Evolutionary conservation across 2,797 vertebrate species (phyloP).

Genomic region (Anguilla obscura): DNA sequence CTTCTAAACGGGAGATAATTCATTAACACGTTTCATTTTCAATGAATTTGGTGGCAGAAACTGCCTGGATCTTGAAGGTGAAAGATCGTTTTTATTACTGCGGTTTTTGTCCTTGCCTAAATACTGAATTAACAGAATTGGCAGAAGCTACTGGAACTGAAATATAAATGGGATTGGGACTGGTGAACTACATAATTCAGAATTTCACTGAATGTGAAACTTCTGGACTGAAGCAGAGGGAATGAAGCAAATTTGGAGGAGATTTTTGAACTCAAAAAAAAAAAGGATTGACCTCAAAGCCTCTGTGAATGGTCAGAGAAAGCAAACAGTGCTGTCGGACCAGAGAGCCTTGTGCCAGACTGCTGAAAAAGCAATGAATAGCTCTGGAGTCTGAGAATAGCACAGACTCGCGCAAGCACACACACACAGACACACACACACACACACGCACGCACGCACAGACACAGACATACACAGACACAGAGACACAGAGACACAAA

Average conservation of each 20-base stretch:
- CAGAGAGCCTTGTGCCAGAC: neutral
- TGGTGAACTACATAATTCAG: neutral
- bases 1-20: neutral
- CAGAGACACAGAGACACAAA: neutral
- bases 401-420: neutral
- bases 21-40: neutral
- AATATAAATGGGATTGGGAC: neutral
- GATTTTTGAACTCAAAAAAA: conserved; percentile 8
- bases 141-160: conserved; percentile 2
- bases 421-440: neutral
- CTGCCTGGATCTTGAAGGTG: neutral
- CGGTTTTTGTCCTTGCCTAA: neutral
- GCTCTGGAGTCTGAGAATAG: conserved; percentile 6
- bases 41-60: neutral
- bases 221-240: neutral
- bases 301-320: neutral
- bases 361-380: conserved; percentile 1
- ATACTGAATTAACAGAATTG: neutral
- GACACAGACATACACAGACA: neutral
- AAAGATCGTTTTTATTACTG: neutral
- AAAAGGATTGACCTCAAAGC: neutral
- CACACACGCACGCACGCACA: neutral
- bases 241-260: neutral
- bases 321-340: neutral
- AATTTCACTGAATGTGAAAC: neutral